phyloP scores from a whole-genome alignment of 2,797 vertebrate species.

The Acridotheres tristis region DNA sequence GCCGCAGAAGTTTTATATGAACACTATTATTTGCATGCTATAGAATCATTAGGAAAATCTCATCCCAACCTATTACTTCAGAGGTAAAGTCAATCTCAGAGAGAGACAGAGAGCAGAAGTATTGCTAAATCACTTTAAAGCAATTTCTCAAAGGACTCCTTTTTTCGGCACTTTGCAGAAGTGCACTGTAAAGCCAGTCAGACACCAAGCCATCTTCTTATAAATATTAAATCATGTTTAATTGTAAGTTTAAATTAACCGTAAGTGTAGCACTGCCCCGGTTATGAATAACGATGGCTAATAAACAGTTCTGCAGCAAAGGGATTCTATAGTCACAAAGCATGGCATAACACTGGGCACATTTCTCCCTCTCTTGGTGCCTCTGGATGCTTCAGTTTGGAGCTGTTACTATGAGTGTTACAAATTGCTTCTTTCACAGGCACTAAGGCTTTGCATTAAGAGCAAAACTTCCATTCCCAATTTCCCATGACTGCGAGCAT shows the following conservation, averaged over 20 bases:
- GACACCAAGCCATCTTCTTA: background rate
- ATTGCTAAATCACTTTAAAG: background rate
- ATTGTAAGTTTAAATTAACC: background rate
- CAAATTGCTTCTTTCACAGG: rapidly evolving
- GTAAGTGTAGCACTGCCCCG: background rate
- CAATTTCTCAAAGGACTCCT: background rate
- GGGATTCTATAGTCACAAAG: background rate
- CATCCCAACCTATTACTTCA: background rate
- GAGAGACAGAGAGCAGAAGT: background rate
- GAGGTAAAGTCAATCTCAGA: conserved; percentile 23
- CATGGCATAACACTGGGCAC: background rate
- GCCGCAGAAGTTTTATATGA: conserved; percentile 26
- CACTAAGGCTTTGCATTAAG: background rate
- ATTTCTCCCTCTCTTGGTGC: background rate
- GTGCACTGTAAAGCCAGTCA: background rate
- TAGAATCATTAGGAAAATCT: conserved; percentile 50
- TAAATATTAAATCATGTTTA: background rate
- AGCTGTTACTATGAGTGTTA: background rate
- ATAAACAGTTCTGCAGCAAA: background rate
- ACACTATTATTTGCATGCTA: conserved; percentile 62
- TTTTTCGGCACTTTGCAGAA: background rate
- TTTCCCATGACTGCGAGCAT: rapidly evolving
- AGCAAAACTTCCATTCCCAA: background rate
- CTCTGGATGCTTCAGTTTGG: background rate
- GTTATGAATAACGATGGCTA: background rate